A percentile compares a stretch with the other conserved stretches of the same genome.
Conservation (phyloP, 2,888 invertebrate genomes). For the Acleris emargana region DNA sequence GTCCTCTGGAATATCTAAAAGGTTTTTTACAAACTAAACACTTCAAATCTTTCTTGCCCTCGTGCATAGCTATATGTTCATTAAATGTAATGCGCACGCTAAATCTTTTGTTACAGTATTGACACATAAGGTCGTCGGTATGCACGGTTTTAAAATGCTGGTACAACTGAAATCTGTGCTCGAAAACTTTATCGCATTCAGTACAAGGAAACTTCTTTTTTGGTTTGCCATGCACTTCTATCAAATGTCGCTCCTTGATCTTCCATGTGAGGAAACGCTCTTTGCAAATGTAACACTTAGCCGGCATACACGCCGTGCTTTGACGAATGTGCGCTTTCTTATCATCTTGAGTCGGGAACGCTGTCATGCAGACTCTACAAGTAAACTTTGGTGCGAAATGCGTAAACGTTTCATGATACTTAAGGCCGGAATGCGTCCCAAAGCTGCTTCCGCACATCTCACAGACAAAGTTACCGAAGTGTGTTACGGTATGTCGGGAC, state of each 20-base stretch:
- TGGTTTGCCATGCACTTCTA: slow-evolving; percentile 23
- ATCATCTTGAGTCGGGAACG: slow-evolving; percentile 18
- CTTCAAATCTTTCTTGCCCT: slow-evolving; percentile 13
- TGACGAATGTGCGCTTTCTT: slow-evolving; percentile 12
- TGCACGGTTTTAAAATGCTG: slow-evolving; percentile 34
- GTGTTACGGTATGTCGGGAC: slow-evolving; percentile 21
- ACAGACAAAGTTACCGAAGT: slow-evolving; percentile 27
- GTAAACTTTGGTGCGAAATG: neutral
- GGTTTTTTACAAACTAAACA: slow-evolving; percentile 31
- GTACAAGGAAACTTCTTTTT: slow-evolving; percentile 27
- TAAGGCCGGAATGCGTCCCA: slow-evolving; percentile 16
- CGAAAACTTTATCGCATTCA: slow-evolving; percentile 30
- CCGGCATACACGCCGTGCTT: slow-evolving; percentile 13
- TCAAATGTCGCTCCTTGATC: slow-evolving; percentile 23
- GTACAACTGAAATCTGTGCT: slow-evolving; percentile 16
- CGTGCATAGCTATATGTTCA: slow-evolving; percentile 26
- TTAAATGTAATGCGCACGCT: neutral
- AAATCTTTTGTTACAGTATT: slow-evolving; percentile 28
- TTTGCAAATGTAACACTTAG: slow-evolving; percentile 21
- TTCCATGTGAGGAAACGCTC: slow-evolving; percentile 30
- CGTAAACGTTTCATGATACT: slow-evolving; percentile 10
- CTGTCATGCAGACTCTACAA: slow-evolving; percentile 26
- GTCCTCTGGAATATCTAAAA: slow-evolving; percentile 9
- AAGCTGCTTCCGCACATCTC: slow-evolving; percentile 30
- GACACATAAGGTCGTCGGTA: slow-evolving; percentile 32